Evolutionary conservation across 2,113 vertebrate species (phyloP).

Genomic region (Fregetta grallaria): DNA sequence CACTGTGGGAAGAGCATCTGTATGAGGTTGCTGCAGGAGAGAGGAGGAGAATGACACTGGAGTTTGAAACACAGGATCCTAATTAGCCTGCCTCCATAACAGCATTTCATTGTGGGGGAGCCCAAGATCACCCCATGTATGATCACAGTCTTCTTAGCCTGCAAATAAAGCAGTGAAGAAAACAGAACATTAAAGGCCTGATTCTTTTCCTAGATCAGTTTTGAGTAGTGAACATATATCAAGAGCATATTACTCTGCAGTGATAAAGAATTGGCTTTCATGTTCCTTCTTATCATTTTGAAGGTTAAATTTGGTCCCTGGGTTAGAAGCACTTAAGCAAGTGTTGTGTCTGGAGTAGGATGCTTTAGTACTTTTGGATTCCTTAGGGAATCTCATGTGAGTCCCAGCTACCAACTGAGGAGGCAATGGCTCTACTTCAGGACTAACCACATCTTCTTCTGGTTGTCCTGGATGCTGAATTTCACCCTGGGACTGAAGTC

Average conservation of each 20-base stretch:
- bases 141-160: neutral
- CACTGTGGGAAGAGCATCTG: neutral
- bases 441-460: neutral
- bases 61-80: neutral
- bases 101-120: neutral
- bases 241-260: fast-evolving
- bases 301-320: neutral
- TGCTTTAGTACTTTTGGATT: neutral
- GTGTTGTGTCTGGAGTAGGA: neutral
- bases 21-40: neutral
- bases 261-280: neutral
- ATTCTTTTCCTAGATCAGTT: neutral
- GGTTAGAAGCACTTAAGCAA: neutral
- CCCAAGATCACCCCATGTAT: neutral
- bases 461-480: neutral
- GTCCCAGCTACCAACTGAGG: neutral
- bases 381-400: neutral
- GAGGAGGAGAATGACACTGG: neutral
- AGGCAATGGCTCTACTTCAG: neutral
- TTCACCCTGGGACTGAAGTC: neutral
- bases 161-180: neutral
- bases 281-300: neutral
- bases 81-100: neutral
- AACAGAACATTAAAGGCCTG: neutral
- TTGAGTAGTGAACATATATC: neutral